Conservation (phyloP, 1,140 invertebrate species). For the Cotesia glomerata region DNA sequence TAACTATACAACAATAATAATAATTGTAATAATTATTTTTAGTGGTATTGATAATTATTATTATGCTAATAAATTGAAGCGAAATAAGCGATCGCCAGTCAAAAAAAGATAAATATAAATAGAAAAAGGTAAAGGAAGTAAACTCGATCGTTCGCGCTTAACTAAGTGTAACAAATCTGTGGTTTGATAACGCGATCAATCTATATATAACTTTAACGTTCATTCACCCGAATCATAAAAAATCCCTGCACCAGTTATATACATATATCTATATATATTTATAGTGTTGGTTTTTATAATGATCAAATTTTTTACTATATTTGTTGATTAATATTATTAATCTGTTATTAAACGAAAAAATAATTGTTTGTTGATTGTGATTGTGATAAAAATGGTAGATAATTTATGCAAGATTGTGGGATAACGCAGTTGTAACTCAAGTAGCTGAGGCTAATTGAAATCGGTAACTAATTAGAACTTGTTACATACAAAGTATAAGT, state of each 20-base stretch:
- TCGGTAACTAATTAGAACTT: too few relatives aligned
- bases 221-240: slow-evolving; percentile 63
- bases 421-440: too few relatives aligned
- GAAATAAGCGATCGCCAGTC: background rate
- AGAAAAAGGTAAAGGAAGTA: slow-evolving; percentile 8
- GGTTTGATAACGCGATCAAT: slow-evolving; percentile 24
- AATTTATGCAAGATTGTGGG: too few relatives aligned
- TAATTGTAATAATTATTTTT: slow-evolving; percentile 3
- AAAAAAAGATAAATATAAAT: background rate
- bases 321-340: too few relatives aligned
- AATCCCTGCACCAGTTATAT: slow-evolving; percentile 38
- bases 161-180: slow-evolving; percentile 30
- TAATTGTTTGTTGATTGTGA: too few relatives aligned
- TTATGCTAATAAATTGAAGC: background rate
- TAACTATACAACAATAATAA: too few relatives aligned
- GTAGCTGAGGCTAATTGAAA: too few relatives aligned
- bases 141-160: slow-evolving; percentile 26
- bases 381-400: too few relatives aligned
- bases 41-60: background rate
- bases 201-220: slow-evolving; percentile 39
- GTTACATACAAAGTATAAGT: too few relatives aligned
- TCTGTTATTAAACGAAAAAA: too few relatives aligned
- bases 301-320: too few relatives aligned
- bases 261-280: background rate
- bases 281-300: too few relatives aligned